Conservation (phyloP, 2,888 invertebrate species). For the Chouioia cunea region DNA sequence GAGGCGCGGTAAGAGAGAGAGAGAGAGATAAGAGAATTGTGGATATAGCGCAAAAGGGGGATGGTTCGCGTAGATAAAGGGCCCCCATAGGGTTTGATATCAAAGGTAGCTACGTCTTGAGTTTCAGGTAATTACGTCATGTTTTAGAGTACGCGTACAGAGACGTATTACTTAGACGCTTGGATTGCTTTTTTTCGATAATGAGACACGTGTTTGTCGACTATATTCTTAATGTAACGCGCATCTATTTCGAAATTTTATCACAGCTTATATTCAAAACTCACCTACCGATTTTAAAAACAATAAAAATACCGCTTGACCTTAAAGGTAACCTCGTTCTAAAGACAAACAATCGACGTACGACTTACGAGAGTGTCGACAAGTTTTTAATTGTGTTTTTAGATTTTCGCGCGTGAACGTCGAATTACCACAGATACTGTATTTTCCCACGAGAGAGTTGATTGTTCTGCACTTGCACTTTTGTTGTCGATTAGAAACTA, state of each 20-base stretch:
- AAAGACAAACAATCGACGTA: not conserved
- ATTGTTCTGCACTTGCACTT: slow-evolving; percentile 23
- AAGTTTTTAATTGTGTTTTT: not conserved
- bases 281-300: too few relatives aligned
- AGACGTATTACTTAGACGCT: not conserved
- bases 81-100: not conserved
- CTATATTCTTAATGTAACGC: too few relatives aligned
- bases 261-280: too few relatives aligned
- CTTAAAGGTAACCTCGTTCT: too few relatives aligned
- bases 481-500: not conserved
- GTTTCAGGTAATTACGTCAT: slow-evolving; percentile 23
- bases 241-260: too few relatives aligned
- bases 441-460: slow-evolving; percentile 15
- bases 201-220: slow-evolving; percentile 28
- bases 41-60: not conserved
- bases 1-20: not conserved
- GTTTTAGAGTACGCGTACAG: not conserved
- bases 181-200: not conserved
- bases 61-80: not conserved
- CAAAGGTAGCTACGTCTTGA: too few relatives aligned
- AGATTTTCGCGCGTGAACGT: slow-evolving; percentile 10
- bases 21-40: not conserved
- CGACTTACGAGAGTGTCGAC: not conserved
- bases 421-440: not conserved
- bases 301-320: too few relatives aligned